Evolutionary conservation across 2,888 invertebrate species (phyloP), one percentile per base, ranked within the genome.

Genomic region (Ferdinandea cuprea): DNA sequence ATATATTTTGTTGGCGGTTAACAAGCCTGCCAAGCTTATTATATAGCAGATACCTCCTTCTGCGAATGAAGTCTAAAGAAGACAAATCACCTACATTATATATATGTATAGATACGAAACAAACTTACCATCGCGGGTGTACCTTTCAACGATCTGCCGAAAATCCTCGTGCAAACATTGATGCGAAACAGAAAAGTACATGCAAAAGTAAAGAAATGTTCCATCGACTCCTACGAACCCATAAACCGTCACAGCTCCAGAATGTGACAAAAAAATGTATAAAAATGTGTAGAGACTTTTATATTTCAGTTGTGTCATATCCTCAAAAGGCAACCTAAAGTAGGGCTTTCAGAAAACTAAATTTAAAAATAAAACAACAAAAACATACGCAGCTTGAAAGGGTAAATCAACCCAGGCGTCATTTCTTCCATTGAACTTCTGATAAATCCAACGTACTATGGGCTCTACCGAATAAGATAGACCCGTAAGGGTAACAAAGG

Each of bases 141-240:
- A 21, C 11, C 3, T 13, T 6, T 44, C 28, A 3, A 80, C 68
- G 13, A 48, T 28, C 0, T 7, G 8, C 13, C 63, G 46, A 1
- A 54, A 68, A 48, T 80, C 79, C 19, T 61, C 68, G 15, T 68
- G 74, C 19, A 80, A 54, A n/a, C 79, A 80, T 28, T 56, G 25
- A 19, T 68, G 46, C 28, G 74, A 46, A 25, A 54, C 74, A 9
- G 68, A 61, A 0, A 80, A 35, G 30, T 80, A 80, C 74, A 68
- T 80, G 8, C 74, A 80, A n/a, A 61, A 56, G 15, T 42, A 56
- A 61, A 80, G 74, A 17, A 68, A 80, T 3, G 61, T 40, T 15
- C 79, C 74, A 25, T 80, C 79, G 0, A 68, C 68, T 25, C 32
- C 68, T 19, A 68, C 28, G 11, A 68, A 68, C 11, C 74, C 79